Base-by-base conservation (phyloP, 2,888 invertebrate genomes). In the Oxyteleia sp. region DNA sequence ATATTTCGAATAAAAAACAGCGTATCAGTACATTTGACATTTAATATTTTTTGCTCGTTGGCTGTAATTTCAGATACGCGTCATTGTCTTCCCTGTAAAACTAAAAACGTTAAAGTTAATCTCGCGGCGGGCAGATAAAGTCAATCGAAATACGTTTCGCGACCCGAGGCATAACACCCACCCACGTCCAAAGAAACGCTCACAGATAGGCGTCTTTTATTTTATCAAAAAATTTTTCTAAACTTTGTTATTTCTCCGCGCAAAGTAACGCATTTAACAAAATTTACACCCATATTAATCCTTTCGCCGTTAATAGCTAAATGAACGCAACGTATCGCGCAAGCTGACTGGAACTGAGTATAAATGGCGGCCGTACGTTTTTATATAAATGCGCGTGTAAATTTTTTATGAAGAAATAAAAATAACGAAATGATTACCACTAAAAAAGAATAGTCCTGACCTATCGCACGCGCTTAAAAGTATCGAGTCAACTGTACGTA, bases 31-130 rank as follows among this genome's bases (percentile, higher is more conserved):
- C 55, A 53, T 55, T 55, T 78, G 78, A 78, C 78, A 35, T 78
- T 78, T 78, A 79, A 79, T 64, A 71, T 79, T 63, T 64, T 55
- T 71, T 57, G 47, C 38, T 64, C 35, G 69, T 63, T 41, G 43
- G 26, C 15, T 26, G 45, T 26, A 63, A 69, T 69, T 69, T 55
- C 11, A 63, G 78, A 55, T 53, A 63, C 47, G 41, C 51, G 78
- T 64, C 68, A 51, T 79, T 79, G 55, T 79, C 53, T 79, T 64
- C 61, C 38, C 53, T 64, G 61, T 64, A 53, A 71, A 55, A 49
- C 79, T 55, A 45, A 47, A 69, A 78, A 78, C 45, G 78, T 61
- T 45, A 43, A 63, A 61, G 69, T 63, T 69, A 78, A 78, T 78
- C 69, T 78, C 45, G 53, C 26, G 26, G 26, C 23, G 15, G 2